Base-by-base conservation (phyloP, 2,888 invertebrate genomes). In the Oxycera nigricornis region DNA sequence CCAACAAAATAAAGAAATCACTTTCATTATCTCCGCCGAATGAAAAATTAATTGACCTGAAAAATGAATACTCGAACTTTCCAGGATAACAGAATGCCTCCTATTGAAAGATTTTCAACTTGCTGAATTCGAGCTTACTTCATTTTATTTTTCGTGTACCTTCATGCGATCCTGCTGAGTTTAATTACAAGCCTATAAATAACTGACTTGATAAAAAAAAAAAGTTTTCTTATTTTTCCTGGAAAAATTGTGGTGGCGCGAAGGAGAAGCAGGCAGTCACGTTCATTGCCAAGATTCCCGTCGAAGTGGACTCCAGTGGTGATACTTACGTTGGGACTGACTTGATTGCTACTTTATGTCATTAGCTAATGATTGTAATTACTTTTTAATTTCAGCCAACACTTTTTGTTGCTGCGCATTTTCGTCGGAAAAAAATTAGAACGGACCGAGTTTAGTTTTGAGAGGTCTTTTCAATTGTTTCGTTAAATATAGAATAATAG, bases 311-410 rank as follows among this genome's bases (percentile, higher is more conserved):
- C 17, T 50, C 50, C 50, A 50, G 50, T 50, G 14, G 11, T 26
- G 4, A 6, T 7, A 14, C 26, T 26, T 14, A n/a, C n/a, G n/a
- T n/a, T n/a, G n/a, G n/a, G n/a, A n/a, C n/a, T n/a, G n/a, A n/a
- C n/a, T n/a, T 73, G 61, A 73, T 73, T 73, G 41, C 73, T 73
- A 20, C 28, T 73, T 73, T 39, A 73, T 59, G 46, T 61, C 73
- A 73, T 73, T 73, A 73, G 73, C 73, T 73, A 73, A 73, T 61
- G 73, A 61, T 73, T 46, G 41, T 61, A 73, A 73, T 73, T 73
- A 55, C 30, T 73, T 73, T 61, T 61, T 35, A 73, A 41, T 46
- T n/a, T n/a, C n/a, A n/a, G n/a, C n/a, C n/a, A n/a, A n/a, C n/a
- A n/a, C n/a, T n/a, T n/a, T n/a, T n/a, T n/a, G n/a, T n/a, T n/a